Conservation (phyloP, 2,888 invertebrate genomes). For the Leucophora obtusa region DNA sequence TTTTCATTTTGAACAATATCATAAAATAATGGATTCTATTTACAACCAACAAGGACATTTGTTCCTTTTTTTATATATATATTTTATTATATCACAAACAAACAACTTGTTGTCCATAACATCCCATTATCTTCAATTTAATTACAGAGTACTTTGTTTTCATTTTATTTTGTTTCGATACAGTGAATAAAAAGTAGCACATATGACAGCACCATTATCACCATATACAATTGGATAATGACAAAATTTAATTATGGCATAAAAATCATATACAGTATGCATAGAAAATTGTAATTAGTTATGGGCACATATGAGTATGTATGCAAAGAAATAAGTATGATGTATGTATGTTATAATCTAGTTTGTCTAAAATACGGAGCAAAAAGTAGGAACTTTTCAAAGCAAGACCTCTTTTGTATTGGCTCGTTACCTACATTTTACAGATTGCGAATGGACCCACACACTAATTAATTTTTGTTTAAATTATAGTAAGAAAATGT, state of each 20-base stretch:
- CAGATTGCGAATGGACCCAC: too few species aligned
- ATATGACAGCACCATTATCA: constrained; percentile 10
- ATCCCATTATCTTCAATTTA: constrained; percentile 62
- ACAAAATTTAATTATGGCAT: constrained; percentile 57
- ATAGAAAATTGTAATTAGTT: constrained; percentile 1
- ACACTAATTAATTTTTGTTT: too few species aligned
- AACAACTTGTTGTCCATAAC: constrained; percentile 51
- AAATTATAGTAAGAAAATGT: too few species aligned
- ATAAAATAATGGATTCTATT: constrained; percentile 42
- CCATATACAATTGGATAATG: constrained; percentile 56
- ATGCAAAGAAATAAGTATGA: too few species aligned
- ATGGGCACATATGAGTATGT: too few species aligned
- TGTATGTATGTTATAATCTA: too few species aligned
- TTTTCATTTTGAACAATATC: constrained; percentile 28
- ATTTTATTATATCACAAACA: constrained; percentile 42
- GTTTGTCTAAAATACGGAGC: too few species aligned
- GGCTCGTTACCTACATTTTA: too few species aligned
- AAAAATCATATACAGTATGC: constrained; percentile 31
- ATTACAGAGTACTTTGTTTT: constrained; percentile 50
- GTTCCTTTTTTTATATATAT: constrained; percentile 25
- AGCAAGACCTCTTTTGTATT: too few species aligned
- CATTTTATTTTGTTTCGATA: constrained; percentile 5
- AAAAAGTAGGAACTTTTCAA: too few species aligned
- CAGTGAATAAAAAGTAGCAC: neutral
- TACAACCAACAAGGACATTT: constrained; percentile 50